These are phyloP conservation scores for Ptychochromis oligacanthus DNA, from an alignment of 2,113 vertebrate genomes.

Conservation along the genomic window DNA sequence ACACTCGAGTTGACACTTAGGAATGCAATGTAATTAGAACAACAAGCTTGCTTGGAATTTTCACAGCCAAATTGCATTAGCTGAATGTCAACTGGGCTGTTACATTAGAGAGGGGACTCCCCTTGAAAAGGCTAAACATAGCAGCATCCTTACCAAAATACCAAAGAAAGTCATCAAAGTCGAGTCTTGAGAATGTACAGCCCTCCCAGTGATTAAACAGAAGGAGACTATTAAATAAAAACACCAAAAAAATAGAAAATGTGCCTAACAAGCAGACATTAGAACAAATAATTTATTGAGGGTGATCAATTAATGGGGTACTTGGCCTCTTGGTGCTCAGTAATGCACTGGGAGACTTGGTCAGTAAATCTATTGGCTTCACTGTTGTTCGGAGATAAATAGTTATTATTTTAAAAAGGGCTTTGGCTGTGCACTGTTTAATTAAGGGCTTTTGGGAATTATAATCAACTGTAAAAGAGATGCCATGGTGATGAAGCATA, in stretches of 20 bases:
- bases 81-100: slow-evolving; percentile 44
- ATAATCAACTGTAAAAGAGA: slow-evolving; percentile 77
- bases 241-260: slow-evolving; percentile 2
- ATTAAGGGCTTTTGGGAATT: slow-evolving; percentile 79
- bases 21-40: slow-evolving; percentile 46
- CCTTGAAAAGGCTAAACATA: slow-evolving; percentile 21
- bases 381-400: slow-evolving; percentile 64
- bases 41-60: slow-evolving; percentile 16
- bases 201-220: slow-evolving; percentile 12
- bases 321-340: slow-evolving; percentile 35
- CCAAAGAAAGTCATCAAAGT: slow-evolving; percentile 43
- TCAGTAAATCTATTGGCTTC: slow-evolving; percentile 68
- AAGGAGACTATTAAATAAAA: slow-evolving; percentile 10
- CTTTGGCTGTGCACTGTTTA: slow-evolving; percentile 66
- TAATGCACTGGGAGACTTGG: slow-evolving; percentile 24
- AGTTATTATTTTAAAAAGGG: slow-evolving; percentile 47
- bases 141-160: slow-evolving; percentile 12
- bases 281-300: slow-evolving; percentile 43
- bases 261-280: slow-evolving; percentile 50
- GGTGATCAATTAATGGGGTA: slow-evolving; percentile 55
- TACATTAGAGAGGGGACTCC: neutral
- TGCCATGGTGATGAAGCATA: slow-evolving; percentile 73
- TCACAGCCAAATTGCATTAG: slow-evolving; percentile 35
- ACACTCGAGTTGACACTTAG: slow-evolving; percentile 29
- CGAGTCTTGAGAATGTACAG: slow-evolving; percentile 11